Evolutionary conservation across 2,113 vertebrate genomes (phyloP), one percentile per base, ranked within the genome.

Genomic region (Lophius piscatorius): DNA sequence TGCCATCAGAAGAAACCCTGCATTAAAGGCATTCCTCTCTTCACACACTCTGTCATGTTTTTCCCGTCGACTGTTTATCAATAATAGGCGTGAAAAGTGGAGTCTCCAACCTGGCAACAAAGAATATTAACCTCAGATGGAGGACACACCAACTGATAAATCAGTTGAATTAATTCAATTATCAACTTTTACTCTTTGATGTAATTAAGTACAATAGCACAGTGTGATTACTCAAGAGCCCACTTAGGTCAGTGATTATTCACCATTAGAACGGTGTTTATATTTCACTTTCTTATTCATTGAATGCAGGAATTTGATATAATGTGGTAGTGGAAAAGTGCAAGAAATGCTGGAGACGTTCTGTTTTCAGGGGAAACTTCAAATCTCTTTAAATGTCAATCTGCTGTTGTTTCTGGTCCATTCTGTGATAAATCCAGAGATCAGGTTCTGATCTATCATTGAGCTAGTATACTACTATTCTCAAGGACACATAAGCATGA

Each of bases 1-100:
- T 62, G 60, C 71, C 75, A 81, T 81, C 67, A 69, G 67, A 81
- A 55, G 49, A 52, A 77, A 45, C 77, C 41, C 77, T 48, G 71
- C 70, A 71, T 78, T 72, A 68, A 73, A 84, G 63, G 35, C 74
- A 84, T 81, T 75, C 63, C 63, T 50, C 46, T 34, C 38, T 16
- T 9, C 23, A 38, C 38, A 47, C 29, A 47, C 50, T 21, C 13
- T 26, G 9, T 16, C 13, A 31, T 63, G 11, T 4, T 34, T 44
- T 22, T 1, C 57, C 18, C 11, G 1, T 22, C 3, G 5, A 42
- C 38, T 29, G 13, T 59, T 49, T 28, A 40, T 35, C 46, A 52
- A 10, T 31, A 10, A 31, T 41, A 51, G 45, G 13, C 62, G 34
- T 57, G 35, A 45, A 17, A 23, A 50, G 13, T 31, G 33, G n/a